phyloP scores from a whole-genome alignment of 2,888 invertebrate species.

The Petrolisthes manimaculis region DNA sequence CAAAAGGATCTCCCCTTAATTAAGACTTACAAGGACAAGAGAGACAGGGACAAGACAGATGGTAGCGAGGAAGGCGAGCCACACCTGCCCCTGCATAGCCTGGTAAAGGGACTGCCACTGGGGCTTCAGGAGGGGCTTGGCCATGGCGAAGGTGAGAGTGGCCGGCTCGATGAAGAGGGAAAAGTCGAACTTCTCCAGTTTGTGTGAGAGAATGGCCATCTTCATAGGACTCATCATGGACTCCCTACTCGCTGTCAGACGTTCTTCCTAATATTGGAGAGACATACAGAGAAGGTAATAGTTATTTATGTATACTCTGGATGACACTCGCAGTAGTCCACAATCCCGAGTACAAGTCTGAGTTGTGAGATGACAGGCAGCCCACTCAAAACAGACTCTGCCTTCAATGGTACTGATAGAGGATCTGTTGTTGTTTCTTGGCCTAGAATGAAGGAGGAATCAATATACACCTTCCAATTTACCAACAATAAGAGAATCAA shows the following conservation, averaged over 20 bases:
- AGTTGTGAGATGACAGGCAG: too few relatives aligned
- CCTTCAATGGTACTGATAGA: too few relatives aligned
- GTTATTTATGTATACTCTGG: neutral
- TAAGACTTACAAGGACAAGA: neutral
- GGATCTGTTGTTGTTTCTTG: too few relatives aligned
- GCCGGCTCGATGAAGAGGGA: conserved; percentile 14
- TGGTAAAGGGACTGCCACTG: conserved; percentile 18
- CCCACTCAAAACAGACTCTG: too few relatives aligned
- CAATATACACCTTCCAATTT: too few relatives aligned
- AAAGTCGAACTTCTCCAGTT: neutral
- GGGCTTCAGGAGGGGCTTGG: conserved; percentile 10
- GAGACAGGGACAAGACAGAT: neutral
- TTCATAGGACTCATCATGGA: conserved; percentile 10
- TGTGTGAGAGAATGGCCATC: conserved; percentile 13
- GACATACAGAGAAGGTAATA: neutral
- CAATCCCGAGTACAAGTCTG: neutral
- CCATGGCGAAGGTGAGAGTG: conserved; percentile 24
- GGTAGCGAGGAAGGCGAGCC: neutral
- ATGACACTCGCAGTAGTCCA: neutral
- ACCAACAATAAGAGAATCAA: too few relatives aligned
- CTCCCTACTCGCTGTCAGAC: neutral
- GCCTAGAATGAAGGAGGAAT: too few relatives aligned
- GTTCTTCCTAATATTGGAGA: neutral
- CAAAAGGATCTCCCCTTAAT: neutral
- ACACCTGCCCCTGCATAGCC: neutral